Percentiles rank a stretch among this genome's conserved stretches.
phyloP scores from a whole-genome alignment of 37 sponge, comb jelly and placozoan genomes.

The Crambe crambe region DNA sequence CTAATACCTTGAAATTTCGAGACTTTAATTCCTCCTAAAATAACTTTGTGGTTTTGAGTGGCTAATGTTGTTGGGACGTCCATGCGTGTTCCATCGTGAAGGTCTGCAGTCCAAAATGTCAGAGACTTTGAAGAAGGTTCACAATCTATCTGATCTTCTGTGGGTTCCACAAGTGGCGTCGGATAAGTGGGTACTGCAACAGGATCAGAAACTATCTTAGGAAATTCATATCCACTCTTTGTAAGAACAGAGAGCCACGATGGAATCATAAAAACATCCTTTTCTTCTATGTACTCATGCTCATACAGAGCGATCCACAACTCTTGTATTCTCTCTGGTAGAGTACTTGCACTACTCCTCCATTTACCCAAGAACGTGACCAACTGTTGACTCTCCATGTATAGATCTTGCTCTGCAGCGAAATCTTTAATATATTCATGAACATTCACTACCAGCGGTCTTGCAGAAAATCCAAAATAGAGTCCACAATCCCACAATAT shows the following conservation, averaged over 20 bases:
- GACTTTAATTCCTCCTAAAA: constrained; percentile 21
- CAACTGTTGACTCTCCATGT: constrained; percentile 41
- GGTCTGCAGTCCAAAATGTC: constrained; percentile 47
- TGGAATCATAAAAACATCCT: constrained; percentile 39
- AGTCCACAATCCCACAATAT: constrained; percentile 56
- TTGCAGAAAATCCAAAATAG: constrained; percentile 24
- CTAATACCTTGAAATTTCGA: constrained; percentile 18
- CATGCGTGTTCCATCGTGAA: constrained; percentile 35
- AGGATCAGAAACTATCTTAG: not conserved
- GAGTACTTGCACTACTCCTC: constrained; percentile 27
- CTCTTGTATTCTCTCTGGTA: constrained; percentile 39
- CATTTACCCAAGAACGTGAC: constrained; percentile 39
- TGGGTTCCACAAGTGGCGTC: not conserved
- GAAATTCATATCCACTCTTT: constrained; percentile 36
- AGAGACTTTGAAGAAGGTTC: constrained; percentile 1
- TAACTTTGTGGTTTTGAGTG: constrained; percentile 27
- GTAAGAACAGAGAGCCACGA: constrained; percentile 36
- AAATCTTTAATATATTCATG: constrained; percentile 47
- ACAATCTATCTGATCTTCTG: constrained; percentile 5
- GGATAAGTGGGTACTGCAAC: not conserved
- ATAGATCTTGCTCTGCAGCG: constrained; percentile 46
- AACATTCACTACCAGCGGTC: constrained; percentile 40
- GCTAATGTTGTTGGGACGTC: constrained; percentile 33
- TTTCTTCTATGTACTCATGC: constrained; percentile 29
- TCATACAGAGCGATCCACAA: constrained; percentile 49